Conservation (phyloP, 1,140 invertebrate species). For the Globodera rostochiensis region DNA sequence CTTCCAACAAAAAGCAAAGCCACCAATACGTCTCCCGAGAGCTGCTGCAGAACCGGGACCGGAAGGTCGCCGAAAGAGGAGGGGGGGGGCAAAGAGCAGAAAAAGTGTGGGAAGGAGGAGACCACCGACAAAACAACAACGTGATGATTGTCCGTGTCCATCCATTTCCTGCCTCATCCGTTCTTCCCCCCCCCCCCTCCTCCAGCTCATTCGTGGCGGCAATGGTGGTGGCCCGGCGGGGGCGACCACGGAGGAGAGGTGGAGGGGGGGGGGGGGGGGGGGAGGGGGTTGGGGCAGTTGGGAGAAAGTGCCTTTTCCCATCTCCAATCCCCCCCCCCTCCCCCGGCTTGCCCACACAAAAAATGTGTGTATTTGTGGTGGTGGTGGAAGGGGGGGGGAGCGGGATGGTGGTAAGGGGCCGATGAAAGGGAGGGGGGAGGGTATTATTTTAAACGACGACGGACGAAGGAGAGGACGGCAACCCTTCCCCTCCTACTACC, state of each 20-base stretch:
- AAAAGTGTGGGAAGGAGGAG: neutral
- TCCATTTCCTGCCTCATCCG: neutral
- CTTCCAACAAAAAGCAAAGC: conserved; percentile 1
- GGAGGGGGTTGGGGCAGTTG: neutral
- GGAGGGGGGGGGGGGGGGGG: neutral
- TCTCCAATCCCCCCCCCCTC: conserved; percentile 10
- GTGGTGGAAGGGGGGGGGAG: neutral
- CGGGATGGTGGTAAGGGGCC: neutral
- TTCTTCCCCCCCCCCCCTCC: neutral
- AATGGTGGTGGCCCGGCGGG: neutral
- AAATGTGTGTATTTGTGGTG: neutral
- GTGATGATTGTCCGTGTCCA: conserved; percentile 1
- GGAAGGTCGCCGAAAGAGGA: neutral
- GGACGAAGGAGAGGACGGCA: conserved; percentile 1
- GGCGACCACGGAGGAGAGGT: neutral
- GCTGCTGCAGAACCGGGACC: neutral
- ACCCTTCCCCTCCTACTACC: neutral
- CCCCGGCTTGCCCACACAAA: conserved; percentile 9
- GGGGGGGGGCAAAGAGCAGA: neutral
- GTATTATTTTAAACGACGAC: conserved; percentile 19
- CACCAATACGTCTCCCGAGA: neutral
- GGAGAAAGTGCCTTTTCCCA: conserved; percentile 17
- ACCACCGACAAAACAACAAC: neutral
- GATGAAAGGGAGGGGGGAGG: neutral
- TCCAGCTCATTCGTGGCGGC: neutral